Conservation (phyloP, 1,140 invertebrate species). For the Drosophila tropicalis region DNA sequence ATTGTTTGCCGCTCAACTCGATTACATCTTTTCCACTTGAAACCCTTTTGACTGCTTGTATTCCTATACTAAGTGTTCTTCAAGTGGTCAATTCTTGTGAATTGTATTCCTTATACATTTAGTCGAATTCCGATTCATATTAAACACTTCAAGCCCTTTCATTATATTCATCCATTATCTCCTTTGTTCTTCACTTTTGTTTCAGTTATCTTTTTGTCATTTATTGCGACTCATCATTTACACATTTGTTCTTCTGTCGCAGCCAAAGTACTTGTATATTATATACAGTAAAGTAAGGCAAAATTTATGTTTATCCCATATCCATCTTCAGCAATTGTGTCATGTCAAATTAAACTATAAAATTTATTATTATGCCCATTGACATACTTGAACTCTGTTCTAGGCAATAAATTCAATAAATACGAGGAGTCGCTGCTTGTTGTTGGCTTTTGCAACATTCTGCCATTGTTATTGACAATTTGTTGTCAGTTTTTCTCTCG, state of each 20-base stretch:
- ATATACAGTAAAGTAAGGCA: constrained; percentile 1
- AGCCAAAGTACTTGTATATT: background rate
- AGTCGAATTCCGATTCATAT: background rate
- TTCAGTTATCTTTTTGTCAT: background rate
- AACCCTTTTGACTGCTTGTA: background rate
- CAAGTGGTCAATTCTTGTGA: background rate
- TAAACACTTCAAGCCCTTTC: too few relatives aligned
- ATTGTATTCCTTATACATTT: too few relatives aligned
- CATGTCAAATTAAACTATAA: constrained; percentile 68
- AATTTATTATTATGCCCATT: constrained; percentile 76
- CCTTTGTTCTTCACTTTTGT: background rate
- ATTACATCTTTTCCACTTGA: background rate
- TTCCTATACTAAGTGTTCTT: background rate
- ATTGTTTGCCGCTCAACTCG: too few relatives aligned
- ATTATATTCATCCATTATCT: background rate
- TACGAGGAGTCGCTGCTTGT: constrained; percentile 19
- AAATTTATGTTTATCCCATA: constrained; percentile 36
- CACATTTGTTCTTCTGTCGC: background rate
- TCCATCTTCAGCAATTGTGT: constrained; percentile 31
- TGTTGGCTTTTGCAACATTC: constrained; percentile 50
- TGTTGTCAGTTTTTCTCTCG: constrained; percentile 69
- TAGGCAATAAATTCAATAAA: constrained; percentile 69
- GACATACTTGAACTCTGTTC: constrained; percentile 74
- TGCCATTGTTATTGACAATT: constrained; percentile 76
- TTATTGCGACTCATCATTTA: constrained; percentile 3